Evolutionary conservation across 2,113 vertebrate species (phyloP).

Genomic region (Zapornia atra): DNA sequence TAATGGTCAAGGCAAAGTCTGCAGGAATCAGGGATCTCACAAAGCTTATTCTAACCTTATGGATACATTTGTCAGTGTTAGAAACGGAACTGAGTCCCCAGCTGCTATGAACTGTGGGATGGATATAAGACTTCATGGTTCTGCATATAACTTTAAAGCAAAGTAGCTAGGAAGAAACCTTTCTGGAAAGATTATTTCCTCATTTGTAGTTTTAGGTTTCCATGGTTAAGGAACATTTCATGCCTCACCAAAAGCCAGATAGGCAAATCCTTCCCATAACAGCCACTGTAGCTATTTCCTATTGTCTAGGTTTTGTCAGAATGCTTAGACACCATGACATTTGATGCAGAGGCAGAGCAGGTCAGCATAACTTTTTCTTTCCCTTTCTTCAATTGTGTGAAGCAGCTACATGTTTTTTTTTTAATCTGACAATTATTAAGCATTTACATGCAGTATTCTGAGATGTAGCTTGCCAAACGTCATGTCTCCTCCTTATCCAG

Average conservation of each 20-base stretch:
- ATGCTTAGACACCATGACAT: neutral
- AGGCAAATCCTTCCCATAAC: neutral
- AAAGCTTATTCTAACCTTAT: neutral
- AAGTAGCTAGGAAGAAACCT: neutral
- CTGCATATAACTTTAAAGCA: neutral
- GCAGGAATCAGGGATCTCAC: neutral
- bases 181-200: neutral
- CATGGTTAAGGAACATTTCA: neutral
- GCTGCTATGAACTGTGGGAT: neutral
- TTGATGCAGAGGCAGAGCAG: neutral
- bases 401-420: neutral
- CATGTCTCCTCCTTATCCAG: neutral
- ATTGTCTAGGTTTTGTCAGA: neutral
- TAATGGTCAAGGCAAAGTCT: neutral
- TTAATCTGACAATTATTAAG: neutral
- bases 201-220: neutral
- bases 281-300: neutral
- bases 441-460: neutral
- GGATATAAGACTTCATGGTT: neutral
- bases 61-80: neutral
- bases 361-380: neutral
- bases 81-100: neutral
- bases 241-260: neutral
- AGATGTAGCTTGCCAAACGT: neutral
- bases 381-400: neutral